Conservation (phyloP, 2,797 vertebrate genomes). For the Labeo calbasu region DNA sequence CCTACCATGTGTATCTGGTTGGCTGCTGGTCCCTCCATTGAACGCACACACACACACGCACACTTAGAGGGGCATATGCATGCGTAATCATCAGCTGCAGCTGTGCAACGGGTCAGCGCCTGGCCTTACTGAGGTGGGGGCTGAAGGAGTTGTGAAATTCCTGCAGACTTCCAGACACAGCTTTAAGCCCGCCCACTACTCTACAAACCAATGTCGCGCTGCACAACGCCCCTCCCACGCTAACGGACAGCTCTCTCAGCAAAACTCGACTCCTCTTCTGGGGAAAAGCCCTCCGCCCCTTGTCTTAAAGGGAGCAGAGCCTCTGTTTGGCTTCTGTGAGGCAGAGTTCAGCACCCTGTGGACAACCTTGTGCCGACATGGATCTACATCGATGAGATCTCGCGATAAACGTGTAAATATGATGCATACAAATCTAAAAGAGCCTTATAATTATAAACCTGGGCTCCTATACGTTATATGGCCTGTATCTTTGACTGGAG, state of each 20-base stretch:
- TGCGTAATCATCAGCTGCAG: conserved; percentile 66
- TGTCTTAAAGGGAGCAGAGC: conserved; percentile 41
- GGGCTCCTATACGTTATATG: conserved; percentile 9
- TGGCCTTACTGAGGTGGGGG: conserved; percentile 70
- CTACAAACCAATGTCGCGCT: conserved; percentile 28
- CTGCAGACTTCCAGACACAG: conserved; percentile 71
- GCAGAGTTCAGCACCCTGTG: conserved; percentile 56
- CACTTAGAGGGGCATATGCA: conserved; percentile 60
- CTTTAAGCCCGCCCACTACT: conserved; percentile 49
- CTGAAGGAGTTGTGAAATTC: conserved; percentile 75
- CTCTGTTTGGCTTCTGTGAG: conserved; percentile 59
- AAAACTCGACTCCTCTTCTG: conserved; percentile 30
- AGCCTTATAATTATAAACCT: conserved; percentile 28
- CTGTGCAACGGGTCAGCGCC: conserved; percentile 71
- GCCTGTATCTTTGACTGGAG: conserved; percentile 66
- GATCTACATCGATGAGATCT: conserved; percentile 33
- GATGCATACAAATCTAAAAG: conserved; percentile 27
- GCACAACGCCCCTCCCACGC: conserved; percentile 49
- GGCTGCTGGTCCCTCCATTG: conserved; percentile 37
- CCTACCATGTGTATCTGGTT: conserved; percentile 41
- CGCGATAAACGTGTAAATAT: conserved; percentile 45
- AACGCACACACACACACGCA: conserved; percentile 60
- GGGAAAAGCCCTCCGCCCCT: conserved; percentile 27
- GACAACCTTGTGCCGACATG: conserved; percentile 30
- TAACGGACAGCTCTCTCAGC: conserved; percentile 47